Percentiles rank a stretch among this genome's conserved stretches.
Evolutionary conservation across 1,140 invertebrate species (phyloP).

Genomic region (Brachionus manjavacas): DNA sequence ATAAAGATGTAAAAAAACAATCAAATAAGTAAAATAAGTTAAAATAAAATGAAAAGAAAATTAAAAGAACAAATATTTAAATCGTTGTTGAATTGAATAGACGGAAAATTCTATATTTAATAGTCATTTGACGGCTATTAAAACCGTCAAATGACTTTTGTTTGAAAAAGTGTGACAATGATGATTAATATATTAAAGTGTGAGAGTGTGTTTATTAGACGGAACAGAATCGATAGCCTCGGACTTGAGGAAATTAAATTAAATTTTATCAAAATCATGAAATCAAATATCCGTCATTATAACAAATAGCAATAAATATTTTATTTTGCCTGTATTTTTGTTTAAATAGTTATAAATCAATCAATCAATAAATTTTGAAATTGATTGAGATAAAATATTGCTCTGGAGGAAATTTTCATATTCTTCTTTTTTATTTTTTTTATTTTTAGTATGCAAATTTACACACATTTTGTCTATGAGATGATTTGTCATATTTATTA

Average conservation of each 20-base stretch:
- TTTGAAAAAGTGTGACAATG: background rate
- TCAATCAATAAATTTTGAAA: slow-evolving; percentile 3
- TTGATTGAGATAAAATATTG: background rate
- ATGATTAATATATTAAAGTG: too few relatives aligned
- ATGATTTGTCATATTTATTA: background rate
- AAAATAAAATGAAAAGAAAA: too few relatives aligned
- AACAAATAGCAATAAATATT: background rate
- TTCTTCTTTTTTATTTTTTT: background rate
- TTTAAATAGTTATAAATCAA: slow-evolving; percentile 14
- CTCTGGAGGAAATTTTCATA: background rate
- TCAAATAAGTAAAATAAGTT: too few relatives aligned
- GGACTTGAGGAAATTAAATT: slow-evolving; percentile 23
- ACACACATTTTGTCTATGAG: background rate
- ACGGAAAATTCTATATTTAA: too few relatives aligned
- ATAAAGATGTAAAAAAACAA: too few relatives aligned
- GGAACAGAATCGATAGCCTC: background rate
- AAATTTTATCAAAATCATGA: slow-evolving; percentile 11
- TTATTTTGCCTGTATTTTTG: background rate
- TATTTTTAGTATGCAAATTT: background rate
- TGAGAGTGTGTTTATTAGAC: background rate
- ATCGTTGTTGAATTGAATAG: too few relatives aligned
- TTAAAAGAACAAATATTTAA: too few relatives aligned
- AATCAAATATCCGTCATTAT: slow-evolving; percentile 18
- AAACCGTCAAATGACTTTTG: background rate
- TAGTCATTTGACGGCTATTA: background rate